Evolutionary conservation across 2,888 invertebrate species (phyloP), one percentile per base, ranked within the genome.

Genomic region (Melolontha melolontha): DNA sequence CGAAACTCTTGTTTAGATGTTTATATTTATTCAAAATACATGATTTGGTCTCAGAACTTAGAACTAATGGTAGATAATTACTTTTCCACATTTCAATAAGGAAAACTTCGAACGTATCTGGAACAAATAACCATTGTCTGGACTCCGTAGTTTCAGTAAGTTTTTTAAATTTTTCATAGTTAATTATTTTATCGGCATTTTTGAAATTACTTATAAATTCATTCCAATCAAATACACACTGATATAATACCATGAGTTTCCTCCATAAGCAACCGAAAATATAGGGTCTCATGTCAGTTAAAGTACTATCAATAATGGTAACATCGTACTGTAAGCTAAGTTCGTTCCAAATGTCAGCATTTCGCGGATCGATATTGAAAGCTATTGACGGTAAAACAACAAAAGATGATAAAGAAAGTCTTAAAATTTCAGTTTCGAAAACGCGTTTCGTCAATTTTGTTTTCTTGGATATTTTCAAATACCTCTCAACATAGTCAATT

Each of bases 231-330:
- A 59, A 44, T 14, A 10, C 12, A 10, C 16, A 29, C 2, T 29
- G 14, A 5, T 44, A 47, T 12, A 44, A 29, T 11, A 22, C n/a
- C 6, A 29, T 59, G 12, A 59, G 42, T 27, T 12, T 41, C 1
- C 12, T n/a, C 44, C 59, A 59, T 14, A 59, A 59, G 8, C 59
- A 59, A 29, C 59, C 59, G n/a, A 44, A 59, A n/a, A 59, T 2
- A 34, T 41, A 44, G 12, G 44, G 29, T 6, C 5, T 4, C 59
- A 44, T 44, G 7, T 44, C 14, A 29, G 27, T 29, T 14, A 11
- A 12, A 29, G 42, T 44, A 5, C 14, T 27, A 14, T 44, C 44
- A 12, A 59, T n/a, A n/a, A 59, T n/a, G 12, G 44, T 59, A 12
- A 59, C 44, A 11, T 59, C 59, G 12, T 29, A 11, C 10, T 44